These are phyloP conservation scores for Epinephelus moara DNA, from an alignment of 2,113 vertebrate genomes.

Conservation along the genomic window DNA sequence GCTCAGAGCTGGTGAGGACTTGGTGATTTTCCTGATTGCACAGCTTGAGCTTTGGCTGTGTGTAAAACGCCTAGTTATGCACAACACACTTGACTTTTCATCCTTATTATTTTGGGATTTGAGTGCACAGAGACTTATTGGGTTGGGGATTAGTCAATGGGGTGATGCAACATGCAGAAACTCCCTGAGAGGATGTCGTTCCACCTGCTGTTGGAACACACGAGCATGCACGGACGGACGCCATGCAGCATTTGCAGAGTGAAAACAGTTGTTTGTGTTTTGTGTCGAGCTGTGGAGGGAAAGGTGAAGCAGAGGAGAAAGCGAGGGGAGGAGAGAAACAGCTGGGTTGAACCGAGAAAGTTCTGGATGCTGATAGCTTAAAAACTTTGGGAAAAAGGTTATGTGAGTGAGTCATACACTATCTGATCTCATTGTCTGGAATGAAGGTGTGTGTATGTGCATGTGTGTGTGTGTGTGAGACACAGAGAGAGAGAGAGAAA, in stretches of 20 bases:
- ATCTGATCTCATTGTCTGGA: constrained; percentile 59
- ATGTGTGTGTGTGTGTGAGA: constrained; percentile 22
- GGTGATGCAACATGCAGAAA: constrained; percentile 72
- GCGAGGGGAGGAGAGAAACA: not conserved
- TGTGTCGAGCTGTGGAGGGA: not conserved
- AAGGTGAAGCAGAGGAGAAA: constrained; percentile 1
- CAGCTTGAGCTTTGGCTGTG: constrained; percentile 49
- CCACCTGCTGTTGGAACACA: constrained; percentile 29
- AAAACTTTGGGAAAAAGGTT: constrained; percentile 73
- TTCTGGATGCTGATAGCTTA: constrained; percentile 48
- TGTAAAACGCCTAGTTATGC: constrained; percentile 37
- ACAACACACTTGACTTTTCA: constrained; percentile 36
- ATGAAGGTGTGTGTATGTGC: constrained; percentile 43
- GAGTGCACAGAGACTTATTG: constrained; percentile 1
- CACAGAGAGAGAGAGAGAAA: constrained; percentile 27
- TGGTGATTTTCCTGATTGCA: constrained; percentile 45
- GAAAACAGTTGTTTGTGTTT: constrained; percentile 1
- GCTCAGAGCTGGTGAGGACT: constrained; percentile 4
- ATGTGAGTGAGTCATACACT: constrained; percentile 73
- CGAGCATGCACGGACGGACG: not conserved
- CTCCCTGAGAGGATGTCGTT: constrained; percentile 6
- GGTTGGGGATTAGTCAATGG: constrained; percentile 1
- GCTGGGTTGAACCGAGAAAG: constrained; percentile 36
- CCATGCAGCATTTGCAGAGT: not conserved
- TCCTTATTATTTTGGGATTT: constrained; percentile 41